Evolutionary conservation across 92 coral and sea anemone genomes (phyloP).

Genomic region (Isaurus tuberculatus): DNA sequence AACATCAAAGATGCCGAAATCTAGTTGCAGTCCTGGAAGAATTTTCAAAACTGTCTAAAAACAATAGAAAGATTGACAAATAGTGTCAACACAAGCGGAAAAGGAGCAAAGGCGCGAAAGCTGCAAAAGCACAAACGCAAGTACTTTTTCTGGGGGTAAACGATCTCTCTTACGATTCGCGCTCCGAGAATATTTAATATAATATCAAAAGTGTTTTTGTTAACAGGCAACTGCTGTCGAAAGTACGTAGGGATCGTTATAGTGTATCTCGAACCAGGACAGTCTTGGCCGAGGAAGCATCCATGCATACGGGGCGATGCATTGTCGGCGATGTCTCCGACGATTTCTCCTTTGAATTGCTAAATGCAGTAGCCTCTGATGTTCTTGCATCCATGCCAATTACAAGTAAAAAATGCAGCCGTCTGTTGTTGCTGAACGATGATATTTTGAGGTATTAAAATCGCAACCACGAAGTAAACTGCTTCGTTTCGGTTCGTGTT

Average conservation of each 20-base stretch:
- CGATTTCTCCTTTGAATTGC: slow-evolving; percentile 29
- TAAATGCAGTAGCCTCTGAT: slow-evolving; percentile 45
- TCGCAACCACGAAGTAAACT: no score
- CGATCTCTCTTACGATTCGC: slow-evolving; percentile 36
- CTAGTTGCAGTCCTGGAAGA: slow-evolving; percentile 9
- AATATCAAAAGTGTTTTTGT: slow-evolving; percentile 28
- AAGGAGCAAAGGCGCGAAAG: background rate
- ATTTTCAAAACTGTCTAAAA: no score
- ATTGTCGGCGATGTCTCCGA: slow-evolving; percentile 44
- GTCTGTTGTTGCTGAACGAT: slow-evolving; percentile 49
- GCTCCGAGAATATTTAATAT: slow-evolving; percentile 16
- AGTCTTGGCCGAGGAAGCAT: slow-evolving; percentile 46
- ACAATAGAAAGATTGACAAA: no score
- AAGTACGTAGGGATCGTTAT: slow-evolving; percentile 43
- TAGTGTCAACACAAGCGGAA: no score
- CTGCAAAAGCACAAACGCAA: background rate
- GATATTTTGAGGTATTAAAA: slow-evolving; percentile 24
- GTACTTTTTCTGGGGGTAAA: slow-evolving; percentile 51
- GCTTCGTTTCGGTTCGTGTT: slow-evolving; percentile 45
- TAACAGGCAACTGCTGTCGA: slow-evolving; percentile 55
- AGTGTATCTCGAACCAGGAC: slow-evolving; percentile 56
- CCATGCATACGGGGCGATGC: no score
- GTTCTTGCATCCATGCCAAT: slow-evolving; percentile 26
- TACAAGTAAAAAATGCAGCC: slow-evolving; percentile 50
- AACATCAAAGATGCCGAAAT: slow-evolving; percentile 15